A percentile compares a stretch with the other conserved stretches of the same genome.
These are phyloP conservation scores for Ligdia adustata DNA, from an alignment of 2,888 invertebrate genomes.

Conservation along the genomic window DNA sequence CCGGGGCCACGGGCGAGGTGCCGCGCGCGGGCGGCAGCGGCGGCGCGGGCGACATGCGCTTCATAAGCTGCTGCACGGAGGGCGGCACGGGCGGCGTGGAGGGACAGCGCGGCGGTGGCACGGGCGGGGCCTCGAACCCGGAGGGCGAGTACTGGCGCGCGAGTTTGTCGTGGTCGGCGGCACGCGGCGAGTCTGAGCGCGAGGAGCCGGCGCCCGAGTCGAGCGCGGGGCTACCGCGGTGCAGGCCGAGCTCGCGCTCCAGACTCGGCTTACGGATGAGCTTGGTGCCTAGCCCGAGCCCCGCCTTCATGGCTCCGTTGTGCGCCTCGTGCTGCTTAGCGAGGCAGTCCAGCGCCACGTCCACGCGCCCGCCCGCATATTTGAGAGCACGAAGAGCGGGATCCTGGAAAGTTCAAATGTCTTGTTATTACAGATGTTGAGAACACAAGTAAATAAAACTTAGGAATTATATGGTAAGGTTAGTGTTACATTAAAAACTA, in stretches of 20 bases:
- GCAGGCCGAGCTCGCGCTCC: slow-evolving; percentile 90
- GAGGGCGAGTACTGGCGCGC: slow-evolving; percentile 90
- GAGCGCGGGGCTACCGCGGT: slow-evolving; percentile 93
- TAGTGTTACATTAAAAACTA: too few species aligned
- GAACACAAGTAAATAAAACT: too few species aligned
- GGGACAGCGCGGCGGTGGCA: slow-evolving; percentile 89
- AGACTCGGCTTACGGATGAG: slow-evolving; percentile 94
- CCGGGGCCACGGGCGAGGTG: slow-evolving; percentile 90
- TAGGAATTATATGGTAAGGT: too few species aligned
- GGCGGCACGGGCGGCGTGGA: slow-evolving; percentile 88
- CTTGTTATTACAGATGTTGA: too few species aligned
- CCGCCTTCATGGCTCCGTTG: slow-evolving; percentile 80
- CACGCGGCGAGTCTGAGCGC: slow-evolving; percentile 92
- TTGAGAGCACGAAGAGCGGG: slow-evolving; percentile 87
- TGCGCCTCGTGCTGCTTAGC: slow-evolving; percentile 85
- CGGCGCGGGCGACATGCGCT: slow-evolving; percentile 87
- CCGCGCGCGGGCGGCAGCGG: slow-evolving; percentile 86
- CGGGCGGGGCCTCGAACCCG: slow-evolving; percentile 87
- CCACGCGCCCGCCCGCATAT: slow-evolving; percentile 87
- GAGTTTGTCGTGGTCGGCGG: slow-evolving; percentile 84
- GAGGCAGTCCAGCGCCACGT: slow-evolving; percentile 87
- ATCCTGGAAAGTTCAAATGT: too few species aligned
- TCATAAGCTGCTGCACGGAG: slow-evolving; percentile 81
- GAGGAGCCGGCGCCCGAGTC: slow-evolving; percentile 95
- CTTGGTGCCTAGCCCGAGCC: slow-evolving; percentile 87